Percentiles rank a stretch among this genome's conserved stretches.
These are phyloP conservation scores for Campylorhamphus procurvoides DNA, from an alignment of 2,113 vertebrate genomes.

Conservation along the genomic window DNA sequence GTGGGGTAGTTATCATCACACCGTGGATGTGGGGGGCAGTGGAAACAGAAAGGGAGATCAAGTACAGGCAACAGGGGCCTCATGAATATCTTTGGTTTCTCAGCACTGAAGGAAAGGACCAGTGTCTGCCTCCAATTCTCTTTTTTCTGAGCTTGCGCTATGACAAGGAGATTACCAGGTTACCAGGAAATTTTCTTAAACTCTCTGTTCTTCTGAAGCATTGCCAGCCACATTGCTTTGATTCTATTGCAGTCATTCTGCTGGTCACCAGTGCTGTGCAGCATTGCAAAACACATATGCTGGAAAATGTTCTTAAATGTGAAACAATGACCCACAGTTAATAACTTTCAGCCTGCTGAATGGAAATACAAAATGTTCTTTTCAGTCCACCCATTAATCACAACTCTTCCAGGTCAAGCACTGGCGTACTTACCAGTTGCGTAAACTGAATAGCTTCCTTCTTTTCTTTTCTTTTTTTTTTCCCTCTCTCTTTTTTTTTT, in stretches of 20 bases:
- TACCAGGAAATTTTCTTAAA: background rate
- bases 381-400: background rate
- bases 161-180: background rate
- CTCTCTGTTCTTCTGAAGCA: background rate
- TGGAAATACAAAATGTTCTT: background rate
- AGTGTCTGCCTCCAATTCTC: background rate
- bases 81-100: background rate
- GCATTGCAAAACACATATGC: background rate
- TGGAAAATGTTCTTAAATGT: background rate
- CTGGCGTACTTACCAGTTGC: background rate
- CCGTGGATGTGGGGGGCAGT: fast-evolving
- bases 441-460: background rate
- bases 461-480: background rate
- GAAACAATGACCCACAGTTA: background rate
- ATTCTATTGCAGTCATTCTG: background rate
- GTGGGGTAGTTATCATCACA: background rate
- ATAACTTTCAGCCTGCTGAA: background rate
- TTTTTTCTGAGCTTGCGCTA: background rate
- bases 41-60: background rate
- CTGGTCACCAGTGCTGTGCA: background rate
- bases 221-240: background rate
- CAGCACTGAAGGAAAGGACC: background rate
- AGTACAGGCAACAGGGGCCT: background rate
- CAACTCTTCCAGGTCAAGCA: background rate
- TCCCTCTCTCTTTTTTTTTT: background rate